Base-by-base conservation (phyloP, 2,113 vertebrate genomes). In the Kryptolebias marmoratus region DNA sequence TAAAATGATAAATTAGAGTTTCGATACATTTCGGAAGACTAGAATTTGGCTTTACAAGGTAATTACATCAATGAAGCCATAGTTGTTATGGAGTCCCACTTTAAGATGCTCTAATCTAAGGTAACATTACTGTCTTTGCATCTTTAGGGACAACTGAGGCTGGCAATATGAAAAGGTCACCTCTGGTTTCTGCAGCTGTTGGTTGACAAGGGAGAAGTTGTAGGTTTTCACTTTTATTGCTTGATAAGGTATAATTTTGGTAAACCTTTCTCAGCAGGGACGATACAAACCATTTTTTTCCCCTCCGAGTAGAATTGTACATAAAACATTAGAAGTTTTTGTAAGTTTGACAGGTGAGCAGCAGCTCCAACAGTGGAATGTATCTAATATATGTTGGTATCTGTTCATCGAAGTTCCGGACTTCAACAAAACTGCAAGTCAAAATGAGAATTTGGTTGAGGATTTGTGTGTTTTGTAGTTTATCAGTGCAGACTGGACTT, bases 1-100 rank as follows among this genome's bases (percentile, higher is more conserved):
- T 71, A 80, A 66, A 84, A 76, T 67, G 18, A 77, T 39, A 27
- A 74, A 80, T 75, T 62, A 70, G 63, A 74, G 71, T 36, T 73
- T 83, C 39, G 31, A 45, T 75, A 61, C 71, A 75, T 71, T 79
- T 63, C 74, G 82, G 75, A 85, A 80, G 78, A 90, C 80, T 39
- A 62, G 61, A 18, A 53, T 74, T 78, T 48, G 60, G 58, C 78
- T 44, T 58, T 30, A 67, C 52, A 68, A 5, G 63, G 53, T 67
- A 64, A 27, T 18, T 67, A 55, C 11, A 57, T 32, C 22, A 77
- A 31, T 30, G 32, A 44, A 76, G 48, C n/a, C 31, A 48, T 44
- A 32, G 18, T 73, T 66, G 9, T 44, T 22, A 15, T 61, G 50
- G 39, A 50, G 71, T 53, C 49, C 42, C 22, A 64, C 53, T 49